A percentile compares a stretch with the other conserved stretches of the same genome.
These are phyloP conservation scores for Gryllus bimaculatus DNA, from an alignment of 1,140 invertebrate species.

Conservation along the genomic window DNA sequence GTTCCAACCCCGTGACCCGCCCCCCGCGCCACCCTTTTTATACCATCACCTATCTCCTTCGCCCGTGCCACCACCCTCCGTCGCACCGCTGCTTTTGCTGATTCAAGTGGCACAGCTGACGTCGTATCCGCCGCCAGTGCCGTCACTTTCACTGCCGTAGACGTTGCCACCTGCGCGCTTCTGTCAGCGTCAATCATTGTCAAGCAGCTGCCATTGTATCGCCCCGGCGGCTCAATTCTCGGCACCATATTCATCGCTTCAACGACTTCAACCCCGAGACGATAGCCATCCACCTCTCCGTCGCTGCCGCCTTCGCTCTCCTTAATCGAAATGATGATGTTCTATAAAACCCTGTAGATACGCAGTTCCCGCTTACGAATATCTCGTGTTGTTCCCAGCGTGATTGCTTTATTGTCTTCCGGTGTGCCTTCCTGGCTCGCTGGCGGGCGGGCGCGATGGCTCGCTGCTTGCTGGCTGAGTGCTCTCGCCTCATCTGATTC, in stretches of 20 bases:
- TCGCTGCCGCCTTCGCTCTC: neutral
- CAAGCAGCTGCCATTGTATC: too few relatives aligned
- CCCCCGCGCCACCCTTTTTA: too few relatives aligned
- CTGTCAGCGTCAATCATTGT: too few relatives aligned
- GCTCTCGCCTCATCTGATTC: neutral
- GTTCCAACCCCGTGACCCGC: neutral
- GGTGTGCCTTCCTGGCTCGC: neutral
- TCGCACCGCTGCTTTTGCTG: too few relatives aligned
- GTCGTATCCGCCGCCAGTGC: too few relatives aligned
- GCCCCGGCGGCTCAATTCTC: neutral
- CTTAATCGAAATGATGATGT: neutral
- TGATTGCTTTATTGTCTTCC: conserved; percentile 4
- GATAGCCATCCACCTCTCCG: neutral
- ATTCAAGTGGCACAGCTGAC: too few relatives aligned
- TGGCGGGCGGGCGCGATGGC: neutral
- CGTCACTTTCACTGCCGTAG: too few relatives aligned
- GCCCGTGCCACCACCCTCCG: too few relatives aligned
- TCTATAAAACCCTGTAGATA: conserved; percentile 5
- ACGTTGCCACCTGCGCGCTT: too few relatives aligned
- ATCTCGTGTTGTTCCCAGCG: neutral
- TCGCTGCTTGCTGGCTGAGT: neutral
- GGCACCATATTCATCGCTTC: neutral
- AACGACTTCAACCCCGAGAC: neutral
- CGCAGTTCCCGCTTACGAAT: conserved; percentile 2
- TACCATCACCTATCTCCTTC: too few relatives aligned